Base-by-base conservation (phyloP, 2,113 vertebrate genomes). In the Ictidomys tridecemlineatus region DNA sequence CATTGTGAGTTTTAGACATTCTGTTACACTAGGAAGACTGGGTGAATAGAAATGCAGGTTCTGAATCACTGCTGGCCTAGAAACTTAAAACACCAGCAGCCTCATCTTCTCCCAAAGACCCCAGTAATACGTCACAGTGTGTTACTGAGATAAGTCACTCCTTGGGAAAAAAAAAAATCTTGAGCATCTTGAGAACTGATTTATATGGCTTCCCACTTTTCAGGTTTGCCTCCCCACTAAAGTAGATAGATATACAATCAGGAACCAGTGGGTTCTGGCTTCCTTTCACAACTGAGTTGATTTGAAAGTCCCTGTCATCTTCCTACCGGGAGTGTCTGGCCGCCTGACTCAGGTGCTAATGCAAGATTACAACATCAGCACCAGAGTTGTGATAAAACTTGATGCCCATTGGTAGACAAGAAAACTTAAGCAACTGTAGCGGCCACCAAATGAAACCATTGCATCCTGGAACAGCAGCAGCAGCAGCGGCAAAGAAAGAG, bases 1-100 rank as follows among this genome's bases (percentile, higher is more conserved):
- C 65, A 86, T 89, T 97, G 63, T 96, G 69, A 67, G 58, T 51
- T 90, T 88, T 53, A 93, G 90, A 78, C 74, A 83, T 76, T 72
- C 69, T 69, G 16, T 58, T 85, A 51, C 4, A 72, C 17, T n/a
- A 83, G 77, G 56, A 94, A 91, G 51, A 74, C 12, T 24, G 67
- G 58, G 73, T 42, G 51, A 69, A 80, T 48, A 28, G 67, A 85
- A 65, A 92, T 30, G 0, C 56, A 48, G 69, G 53, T 42, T 69
- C 20, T 72, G n/a, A 89, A 73, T 85, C 48, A 70, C 32, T 48
- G 51, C 14, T n/a, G 53, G 42, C 10, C 8, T 45, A 28, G 9
- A 89, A 83, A 61, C 37, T 56, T 26, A 63, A 37, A 67, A 34
- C 8, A 24, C 51, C 37, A 67, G 8, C 26, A 89, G 20, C 11